A percentile compares a stretch with the other conserved stretches of the same genome.
These are phyloP conservation scores for Lathronympha strigana DNA, from an alignment of 2,888 invertebrate genomes.

Conservation along the genomic window DNA sequence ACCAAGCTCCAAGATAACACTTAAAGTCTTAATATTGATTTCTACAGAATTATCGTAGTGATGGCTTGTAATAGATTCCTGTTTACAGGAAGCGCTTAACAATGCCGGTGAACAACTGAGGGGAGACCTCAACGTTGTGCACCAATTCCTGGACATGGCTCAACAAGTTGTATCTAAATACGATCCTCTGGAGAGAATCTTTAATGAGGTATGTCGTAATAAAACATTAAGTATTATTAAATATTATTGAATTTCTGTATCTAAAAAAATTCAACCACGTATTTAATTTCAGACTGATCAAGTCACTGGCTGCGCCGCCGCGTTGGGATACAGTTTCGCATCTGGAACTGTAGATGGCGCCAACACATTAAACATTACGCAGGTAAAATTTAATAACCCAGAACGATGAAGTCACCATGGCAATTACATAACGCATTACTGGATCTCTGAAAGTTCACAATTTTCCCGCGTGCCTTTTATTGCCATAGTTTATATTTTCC, in stretches of 20 bases:
- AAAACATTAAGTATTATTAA: neutral
- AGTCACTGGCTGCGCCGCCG: slow-evolving; percentile 89
- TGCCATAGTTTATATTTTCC: too few species aligned
- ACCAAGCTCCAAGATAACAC: too few species aligned
- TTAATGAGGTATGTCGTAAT: slow-evolving; percentile 61
- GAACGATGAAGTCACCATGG: too few species aligned
- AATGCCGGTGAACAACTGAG: slow-evolving; percentile 80
- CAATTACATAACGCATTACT: too few species aligned
- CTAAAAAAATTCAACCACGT: too few species aligned
- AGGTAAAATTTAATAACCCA: slow-evolving; percentile 56
- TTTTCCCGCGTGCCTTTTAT: too few species aligned
- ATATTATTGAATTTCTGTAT: too few species aligned
- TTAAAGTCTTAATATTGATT: too few species aligned
- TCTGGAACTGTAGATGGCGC: slow-evolving; percentile 93
- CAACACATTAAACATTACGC: slow-evolving; percentile 90
- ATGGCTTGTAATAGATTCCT: neutral
- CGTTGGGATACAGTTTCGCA: slow-evolving; percentile 94
- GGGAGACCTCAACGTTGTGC: slow-evolving; percentile 87
- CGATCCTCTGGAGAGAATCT: slow-evolving; percentile 62
- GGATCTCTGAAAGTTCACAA: too few species aligned
- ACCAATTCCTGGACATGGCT: slow-evolving; percentile 91
- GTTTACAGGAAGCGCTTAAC: slow-evolving; percentile 82
- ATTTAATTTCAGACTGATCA: slow-evolving; percentile 59
- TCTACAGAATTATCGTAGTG: neutral
- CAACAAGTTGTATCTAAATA: slow-evolving; percentile 78